Percentiles rank a stretch among this genome's conserved stretches.
phyloP scores from a whole-genome alignment of 2,888 invertebrate genomes.

The Himalopsyche anomala region DNA sequence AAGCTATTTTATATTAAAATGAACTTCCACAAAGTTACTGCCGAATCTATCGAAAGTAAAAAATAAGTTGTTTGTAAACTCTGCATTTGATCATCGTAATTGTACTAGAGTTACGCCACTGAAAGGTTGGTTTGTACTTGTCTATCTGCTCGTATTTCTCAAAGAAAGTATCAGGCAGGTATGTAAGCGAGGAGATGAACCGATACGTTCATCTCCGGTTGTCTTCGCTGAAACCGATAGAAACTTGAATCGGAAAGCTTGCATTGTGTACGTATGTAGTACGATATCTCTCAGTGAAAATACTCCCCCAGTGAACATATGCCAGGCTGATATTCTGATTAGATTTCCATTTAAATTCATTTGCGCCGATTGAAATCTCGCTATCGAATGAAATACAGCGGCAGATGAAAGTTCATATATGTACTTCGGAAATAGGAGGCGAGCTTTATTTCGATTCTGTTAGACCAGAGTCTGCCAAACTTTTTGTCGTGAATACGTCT shows the following conservation, averaged over 20 bases:
- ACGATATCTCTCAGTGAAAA: neutral
- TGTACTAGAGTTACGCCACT: too few relatives aligned
- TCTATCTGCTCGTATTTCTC: neutral
- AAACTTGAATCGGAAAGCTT: slow-evolving; percentile 24
- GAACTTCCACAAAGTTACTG: too few relatives aligned
- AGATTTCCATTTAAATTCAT: slow-evolving; percentile 15
- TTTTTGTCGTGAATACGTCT: too few relatives aligned
- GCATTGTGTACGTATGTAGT: slow-evolving; percentile 6
- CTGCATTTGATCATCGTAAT: too few relatives aligned
- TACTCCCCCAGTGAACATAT: neutral
- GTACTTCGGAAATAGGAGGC: too few relatives aligned
- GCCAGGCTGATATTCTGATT: slow-evolving; percentile 20
- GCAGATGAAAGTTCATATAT: too few relatives aligned
- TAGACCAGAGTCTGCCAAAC: too few relatives aligned
- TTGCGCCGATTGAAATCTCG: slow-evolving; percentile 10
- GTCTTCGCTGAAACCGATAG: slow-evolving; percentile 15
- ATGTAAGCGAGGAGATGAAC: neutral
- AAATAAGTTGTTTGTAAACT: too few relatives aligned
- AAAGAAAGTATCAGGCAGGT: neutral
- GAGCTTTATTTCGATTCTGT: too few relatives aligned
- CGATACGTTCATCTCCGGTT: slow-evolving; percentile 24
- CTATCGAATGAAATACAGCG: neutral
- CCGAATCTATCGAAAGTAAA: too few relatives aligned
- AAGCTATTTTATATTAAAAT: too few relatives aligned
- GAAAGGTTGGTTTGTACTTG: too few relatives aligned